Percentiles rank a stretch among this genome's conserved stretches.
Conservation (phyloP, 2,797 vertebrate species). For the Catamblyrhynchus diadema region DNA sequence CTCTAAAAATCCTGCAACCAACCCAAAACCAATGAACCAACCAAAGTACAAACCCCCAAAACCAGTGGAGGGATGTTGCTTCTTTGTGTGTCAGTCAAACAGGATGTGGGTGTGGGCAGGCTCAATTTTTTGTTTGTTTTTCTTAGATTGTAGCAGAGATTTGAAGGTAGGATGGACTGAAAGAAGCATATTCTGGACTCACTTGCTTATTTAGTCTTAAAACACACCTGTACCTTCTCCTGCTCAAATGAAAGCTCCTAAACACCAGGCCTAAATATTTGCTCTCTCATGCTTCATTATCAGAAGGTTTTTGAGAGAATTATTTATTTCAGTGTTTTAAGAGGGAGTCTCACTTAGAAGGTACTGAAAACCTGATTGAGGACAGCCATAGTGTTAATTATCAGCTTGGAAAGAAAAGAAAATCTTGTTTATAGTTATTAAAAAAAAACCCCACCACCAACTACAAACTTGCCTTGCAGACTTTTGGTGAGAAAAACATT, state of each 20-base stretch:
- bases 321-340: background rate
- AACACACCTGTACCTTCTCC: background rate
- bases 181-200: background rate
- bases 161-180: background rate
- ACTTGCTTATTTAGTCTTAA: background rate
- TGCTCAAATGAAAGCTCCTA: background rate
- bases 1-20: background rate
- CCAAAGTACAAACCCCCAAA: background rate
- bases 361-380: background rate
- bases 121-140: background rate
- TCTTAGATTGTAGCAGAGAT: background rate
- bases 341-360: background rate
- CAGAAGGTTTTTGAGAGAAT: background rate
- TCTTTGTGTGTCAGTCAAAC: background rate
- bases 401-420: background rate
- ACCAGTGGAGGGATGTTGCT: background rate
- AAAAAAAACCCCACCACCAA: background rate
- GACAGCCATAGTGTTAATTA: background rate
- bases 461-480: background rate
- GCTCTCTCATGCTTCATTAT: background rate
- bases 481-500: background rate
- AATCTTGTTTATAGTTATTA: background rate
- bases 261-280: background rate
- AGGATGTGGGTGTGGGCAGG: background rate
- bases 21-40: background rate